Conservation (phyloP, 1,140 invertebrate species). For the Leptoteleia sp. region DNA sequence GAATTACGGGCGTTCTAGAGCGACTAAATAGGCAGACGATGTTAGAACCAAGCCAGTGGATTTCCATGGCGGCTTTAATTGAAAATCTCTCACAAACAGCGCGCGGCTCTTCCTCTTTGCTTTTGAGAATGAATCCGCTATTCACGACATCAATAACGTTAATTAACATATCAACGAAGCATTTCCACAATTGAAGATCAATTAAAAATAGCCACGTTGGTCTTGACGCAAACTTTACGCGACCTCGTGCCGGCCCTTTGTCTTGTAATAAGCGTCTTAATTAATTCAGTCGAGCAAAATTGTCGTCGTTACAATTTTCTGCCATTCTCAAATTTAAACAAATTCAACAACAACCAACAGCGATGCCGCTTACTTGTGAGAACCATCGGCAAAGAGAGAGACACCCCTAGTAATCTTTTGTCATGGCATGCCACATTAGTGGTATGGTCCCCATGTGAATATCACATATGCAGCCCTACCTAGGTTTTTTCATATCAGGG, state of each 20-base stretch:
- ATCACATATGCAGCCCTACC: too few relatives aligned
- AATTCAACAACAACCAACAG: too few relatives aligned
- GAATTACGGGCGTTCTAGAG: slow-evolving; percentile 52
- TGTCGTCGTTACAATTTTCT: not conserved
- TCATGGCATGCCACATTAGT: too few relatives aligned
- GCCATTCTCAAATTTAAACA: too few relatives aligned
- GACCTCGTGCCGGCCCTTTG: slow-evolving; percentile 9
- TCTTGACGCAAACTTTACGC: slow-evolving; percentile 34
- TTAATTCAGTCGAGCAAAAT: slow-evolving; percentile 18
- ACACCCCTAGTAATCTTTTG: too few relatives aligned
- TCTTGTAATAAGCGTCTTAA: slow-evolving; percentile 35
- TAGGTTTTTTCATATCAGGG: too few relatives aligned
- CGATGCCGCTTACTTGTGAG: too few relatives aligned
- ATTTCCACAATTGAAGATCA: slow-evolving; percentile 55
- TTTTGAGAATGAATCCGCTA: slow-evolving; percentile 33
- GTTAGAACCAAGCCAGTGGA: slow-evolving; percentile 52
- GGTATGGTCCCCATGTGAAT: too few relatives aligned
- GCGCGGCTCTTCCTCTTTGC: slow-evolving; percentile 26
- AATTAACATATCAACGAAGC: slow-evolving; percentile 71
- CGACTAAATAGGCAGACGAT: slow-evolving; percentile 48
- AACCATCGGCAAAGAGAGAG: too few relatives aligned
- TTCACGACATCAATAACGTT: slow-evolving; percentile 69
- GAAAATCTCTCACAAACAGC: slow-evolving; percentile 59
- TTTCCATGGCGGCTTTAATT: slow-evolving; percentile 65
- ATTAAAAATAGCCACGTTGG: slow-evolving; percentile 45